Evolutionary conservation across 2,888 invertebrate species (phyloP).

Genomic region (Machimus atricapillus): DNA sequence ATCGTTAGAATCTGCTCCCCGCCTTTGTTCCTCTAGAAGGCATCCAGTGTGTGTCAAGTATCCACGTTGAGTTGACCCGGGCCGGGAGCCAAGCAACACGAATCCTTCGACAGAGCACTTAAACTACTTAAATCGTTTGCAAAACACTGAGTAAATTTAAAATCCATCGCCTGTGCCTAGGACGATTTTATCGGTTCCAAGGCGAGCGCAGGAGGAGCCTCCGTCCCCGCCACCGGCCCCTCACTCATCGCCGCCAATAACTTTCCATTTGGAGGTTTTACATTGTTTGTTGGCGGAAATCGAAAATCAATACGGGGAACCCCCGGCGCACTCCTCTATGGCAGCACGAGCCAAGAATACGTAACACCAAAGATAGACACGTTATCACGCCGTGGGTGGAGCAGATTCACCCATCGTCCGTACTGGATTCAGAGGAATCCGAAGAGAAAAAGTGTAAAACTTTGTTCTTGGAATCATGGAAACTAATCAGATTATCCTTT

Average conservation of each 20-base stretch:
- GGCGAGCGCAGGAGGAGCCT: not conserved
- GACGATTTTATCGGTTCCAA: not conserved
- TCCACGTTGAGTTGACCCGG: not conserved
- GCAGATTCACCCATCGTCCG: not conserved
- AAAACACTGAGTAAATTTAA: slow-evolving; percentile 21
- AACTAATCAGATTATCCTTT: slow-evolving; percentile 43
- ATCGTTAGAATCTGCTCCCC: not conserved
- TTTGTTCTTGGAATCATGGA: slow-evolving; percentile 30
- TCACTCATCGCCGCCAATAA: slow-evolving; percentile 27
- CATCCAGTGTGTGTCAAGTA: slow-evolving; percentile 1
- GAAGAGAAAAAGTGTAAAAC: slow-evolving; percentile 31
- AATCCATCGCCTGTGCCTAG: not conserved
- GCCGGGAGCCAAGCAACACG: not conserved
- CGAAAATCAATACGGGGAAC: slow-evolving; percentile 43
- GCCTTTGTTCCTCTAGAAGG: not conserved
- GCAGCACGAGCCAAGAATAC: slow-evolving; percentile 17
- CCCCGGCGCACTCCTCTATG: not conserved
- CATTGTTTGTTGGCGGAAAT: slow-evolving; percentile 44
- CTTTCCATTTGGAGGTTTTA: slow-evolving; percentile 43
- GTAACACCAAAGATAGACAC: slow-evolving; percentile 35
- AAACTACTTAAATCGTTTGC: slow-evolving; percentile 24
- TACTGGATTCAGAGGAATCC: not conserved
- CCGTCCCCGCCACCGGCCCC: not conserved
- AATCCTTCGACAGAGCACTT: not conserved
- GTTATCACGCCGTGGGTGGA: slow-evolving; percentile 8